A percentile compares a stretch with the other conserved stretches of the same genome.
These are phyloP conservation scores for Catamblyrhynchus diadema DNA, from an alignment of 2,797 vertebrate genomes.

Conservation along the genomic window DNA sequence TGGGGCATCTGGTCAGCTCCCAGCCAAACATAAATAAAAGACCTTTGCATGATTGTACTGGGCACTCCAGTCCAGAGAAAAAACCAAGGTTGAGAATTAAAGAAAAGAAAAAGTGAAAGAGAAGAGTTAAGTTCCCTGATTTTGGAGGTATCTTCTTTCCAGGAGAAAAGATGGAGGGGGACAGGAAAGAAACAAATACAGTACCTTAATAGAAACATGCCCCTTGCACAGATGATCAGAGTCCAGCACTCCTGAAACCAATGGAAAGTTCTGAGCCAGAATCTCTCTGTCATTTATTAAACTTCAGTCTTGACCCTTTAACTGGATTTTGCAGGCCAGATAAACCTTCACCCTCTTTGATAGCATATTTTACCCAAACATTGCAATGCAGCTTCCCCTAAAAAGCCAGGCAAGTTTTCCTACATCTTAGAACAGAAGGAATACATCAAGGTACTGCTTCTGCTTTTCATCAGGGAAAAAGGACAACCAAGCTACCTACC, in stretches of 20 bases:
- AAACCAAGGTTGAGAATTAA: neutral
- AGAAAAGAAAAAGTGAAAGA: neutral
- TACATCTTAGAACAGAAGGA: neutral
- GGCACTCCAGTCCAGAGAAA: neutral
- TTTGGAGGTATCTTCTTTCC: neutral
- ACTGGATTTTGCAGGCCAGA: neutral
- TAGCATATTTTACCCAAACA: neutral
- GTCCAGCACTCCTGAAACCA: neutral
- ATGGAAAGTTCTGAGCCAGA: neutral
- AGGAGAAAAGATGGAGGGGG: neutral
- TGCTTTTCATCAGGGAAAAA: neutral
- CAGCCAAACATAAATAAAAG: conserved; percentile 56
- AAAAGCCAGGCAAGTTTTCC: neutral
- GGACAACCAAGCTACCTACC: neutral
- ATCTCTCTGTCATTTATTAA: neutral
- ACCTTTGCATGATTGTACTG: neutral
- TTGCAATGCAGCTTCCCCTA: neutral
- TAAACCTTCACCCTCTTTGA: neutral
- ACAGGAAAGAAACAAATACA: neutral
- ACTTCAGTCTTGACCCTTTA: neutral
- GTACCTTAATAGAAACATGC: neutral
- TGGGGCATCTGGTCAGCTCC: conserved; percentile 65
- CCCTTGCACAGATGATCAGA: neutral
- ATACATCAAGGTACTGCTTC: neutral
- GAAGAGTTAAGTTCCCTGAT: neutral